Conservation (phyloP, 2,888 invertebrate genomes). For the Taphrorychus bicolor region DNA sequence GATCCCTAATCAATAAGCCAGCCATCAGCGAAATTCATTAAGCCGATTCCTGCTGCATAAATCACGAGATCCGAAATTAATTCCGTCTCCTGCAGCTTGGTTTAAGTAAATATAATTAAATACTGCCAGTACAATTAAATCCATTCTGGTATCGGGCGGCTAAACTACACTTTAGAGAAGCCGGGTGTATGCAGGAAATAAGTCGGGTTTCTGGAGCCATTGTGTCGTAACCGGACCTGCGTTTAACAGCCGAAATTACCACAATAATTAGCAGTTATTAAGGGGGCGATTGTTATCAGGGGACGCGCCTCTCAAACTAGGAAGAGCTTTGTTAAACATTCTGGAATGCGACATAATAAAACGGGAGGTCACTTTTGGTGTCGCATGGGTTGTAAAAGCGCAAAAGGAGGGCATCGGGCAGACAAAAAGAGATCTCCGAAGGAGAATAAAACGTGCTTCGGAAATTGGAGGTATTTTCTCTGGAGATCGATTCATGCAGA, state of each 20-base stretch:
- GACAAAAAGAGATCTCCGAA: neutral
- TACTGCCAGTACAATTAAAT: conserved; percentile 36
- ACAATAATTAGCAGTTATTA: neutral
- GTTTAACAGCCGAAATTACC: conserved; percentile 8
- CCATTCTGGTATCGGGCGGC: conserved; percentile 18
- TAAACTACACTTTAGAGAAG: conserved; percentile 15
- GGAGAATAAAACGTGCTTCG: neutral
- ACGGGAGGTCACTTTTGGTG: too few species aligned
- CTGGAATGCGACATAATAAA: too few species aligned
- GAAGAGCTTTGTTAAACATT: too few species aligned
- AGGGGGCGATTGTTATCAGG: too few species aligned
- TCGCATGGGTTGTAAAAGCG: too few species aligned
- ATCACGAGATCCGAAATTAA: conserved; percentile 24
- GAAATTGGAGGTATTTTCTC: conserved; percentile 1
- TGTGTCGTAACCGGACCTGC: conserved; percentile 12
- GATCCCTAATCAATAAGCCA: neutral
- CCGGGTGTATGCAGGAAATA: conserved; percentile 14
- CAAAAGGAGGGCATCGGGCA: neutral
- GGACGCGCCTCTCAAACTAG: too few species aligned
- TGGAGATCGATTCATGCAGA: neutral
- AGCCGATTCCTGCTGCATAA: conserved; percentile 10
- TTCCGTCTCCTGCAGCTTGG: conserved; percentile 13
- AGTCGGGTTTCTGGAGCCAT: conserved; percentile 11
- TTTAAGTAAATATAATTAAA: conserved; percentile 37
- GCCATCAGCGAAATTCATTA: neutral